phyloP scores from a whole-genome alignment of 2,888 invertebrate species.

The Drosophila sordidapex region DNA sequence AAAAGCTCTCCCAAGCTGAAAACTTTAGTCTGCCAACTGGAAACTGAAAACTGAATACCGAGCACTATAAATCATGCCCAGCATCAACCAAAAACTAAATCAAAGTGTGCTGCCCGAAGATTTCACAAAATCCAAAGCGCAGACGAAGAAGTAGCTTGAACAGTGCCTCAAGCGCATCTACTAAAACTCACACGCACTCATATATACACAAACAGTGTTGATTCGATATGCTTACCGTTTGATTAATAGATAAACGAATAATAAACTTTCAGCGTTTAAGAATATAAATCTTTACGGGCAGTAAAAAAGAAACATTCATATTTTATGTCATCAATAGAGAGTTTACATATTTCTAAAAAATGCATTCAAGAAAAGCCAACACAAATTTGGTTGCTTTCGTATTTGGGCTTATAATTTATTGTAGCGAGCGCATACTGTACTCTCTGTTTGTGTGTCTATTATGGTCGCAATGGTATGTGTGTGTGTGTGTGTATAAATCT shows the following conservation, averaged over 20 bases:
- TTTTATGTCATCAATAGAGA: background rate
- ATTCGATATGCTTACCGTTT: constrained; percentile 14
- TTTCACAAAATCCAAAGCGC: constrained; percentile 55
- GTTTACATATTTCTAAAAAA: background rate
- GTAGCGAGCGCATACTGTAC: constrained; percentile 51
- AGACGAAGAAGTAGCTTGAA: constrained; percentile 34
- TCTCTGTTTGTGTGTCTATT: constrained; percentile 19
- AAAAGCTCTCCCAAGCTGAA: constrained; percentile 34
- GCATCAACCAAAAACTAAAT: constrained; percentile 54
- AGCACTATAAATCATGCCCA: constrained; percentile 71
- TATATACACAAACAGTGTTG: constrained; percentile 34
- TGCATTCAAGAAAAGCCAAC: background rate
- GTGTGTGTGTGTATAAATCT: constrained; percentile 81
- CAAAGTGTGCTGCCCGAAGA: constrained; percentile 70
- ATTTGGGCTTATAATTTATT: background rate
- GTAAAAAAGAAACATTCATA: background rate
- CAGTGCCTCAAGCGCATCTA: constrained; percentile 55
- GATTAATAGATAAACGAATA: background rate
- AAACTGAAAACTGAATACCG: constrained; percentile 9
- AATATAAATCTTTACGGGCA: background rate
- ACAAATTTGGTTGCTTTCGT: background rate
- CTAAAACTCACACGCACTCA: constrained; percentile 57
- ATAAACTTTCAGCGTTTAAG: background rate
- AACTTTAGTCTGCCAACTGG: constrained; percentile 27
- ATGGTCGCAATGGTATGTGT: constrained; percentile 9